Base-by-base conservation (phyloP, 2,888 invertebrate genomes). In the Lampropteryx suffumata region DNA sequence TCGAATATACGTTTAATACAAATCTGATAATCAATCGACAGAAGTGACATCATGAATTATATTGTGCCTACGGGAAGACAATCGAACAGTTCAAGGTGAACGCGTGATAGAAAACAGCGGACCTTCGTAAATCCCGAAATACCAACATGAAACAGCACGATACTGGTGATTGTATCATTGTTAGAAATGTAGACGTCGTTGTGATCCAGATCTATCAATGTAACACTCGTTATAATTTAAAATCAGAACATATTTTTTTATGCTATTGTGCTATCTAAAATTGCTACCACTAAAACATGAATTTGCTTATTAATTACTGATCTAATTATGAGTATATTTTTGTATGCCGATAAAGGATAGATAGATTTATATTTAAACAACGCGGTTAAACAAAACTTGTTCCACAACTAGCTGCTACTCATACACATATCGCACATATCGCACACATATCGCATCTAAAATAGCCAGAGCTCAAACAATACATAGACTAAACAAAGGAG, bases 401-500 rank as follows among this genome's bases (percentile, higher is more conserved):
- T 17, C 4, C 14, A 17, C 14, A 33, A 28, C n/a, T 28, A n/a
- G 33, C 33, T 53, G 57, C 26, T 33, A 17, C 17, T 17, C 17
- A 4, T 17, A 17, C 17, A 17, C 4, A n/a, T n/a, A n/a, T n/a
- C n/a, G n/a, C n/a, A n/a, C n/a, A n/a, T n/a, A n/a, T n/a, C n/a
- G n/a, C 42, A 12, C 21, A 2, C 55, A 61, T 61, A 54, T 56
- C 56, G 61, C 53, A 65, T 65, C 71, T 52, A 65, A 82, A 73
- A 79, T 74, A 76, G 78, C 72, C 62, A 44, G 53, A 63, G 59
- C 60, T 74, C 69, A 75, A 77, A 79, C 81, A 82, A 75, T 73
- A 70, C 64, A 69, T 65, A 82, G 82, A 80, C 82, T 83, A 82
- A 82, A 82, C 81, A 82, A 71, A 63, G 54, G 60, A 65, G 53